Evolutionary conservation across 2,113 vertebrate genomes (phyloP).

Genomic region (Piprites chloris): DNA sequence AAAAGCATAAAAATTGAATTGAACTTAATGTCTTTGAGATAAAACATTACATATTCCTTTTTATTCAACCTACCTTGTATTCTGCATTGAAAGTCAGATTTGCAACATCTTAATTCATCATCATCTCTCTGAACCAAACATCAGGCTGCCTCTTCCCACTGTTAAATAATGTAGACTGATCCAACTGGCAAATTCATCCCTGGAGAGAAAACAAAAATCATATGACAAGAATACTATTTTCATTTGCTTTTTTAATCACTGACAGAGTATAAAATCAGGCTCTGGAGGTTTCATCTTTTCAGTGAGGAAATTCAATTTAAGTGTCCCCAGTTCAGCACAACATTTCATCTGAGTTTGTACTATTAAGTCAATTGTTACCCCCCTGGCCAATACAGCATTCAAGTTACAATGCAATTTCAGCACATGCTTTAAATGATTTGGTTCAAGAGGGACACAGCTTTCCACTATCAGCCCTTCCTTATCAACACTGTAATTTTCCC

Average conservation of each 20-base stretch:
- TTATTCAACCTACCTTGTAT: conserved; percentile 62
- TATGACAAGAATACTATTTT: not conserved
- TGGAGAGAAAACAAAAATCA: conserved; percentile 43
- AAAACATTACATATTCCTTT: not conserved
- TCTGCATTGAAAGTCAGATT: conserved; percentile 67
- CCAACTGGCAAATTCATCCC: conserved; percentile 62
- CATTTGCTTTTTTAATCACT: not conserved
- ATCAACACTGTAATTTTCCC: not conserved
- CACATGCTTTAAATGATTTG: not conserved
- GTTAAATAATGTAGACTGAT: conserved; percentile 66
- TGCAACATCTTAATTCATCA: conserved; percentile 71
- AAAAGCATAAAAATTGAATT: not conserved
- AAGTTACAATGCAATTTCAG: not conserved
- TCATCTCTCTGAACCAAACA: conserved; percentile 69
- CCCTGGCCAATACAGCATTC: not conserved
- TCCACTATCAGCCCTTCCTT: not conserved
- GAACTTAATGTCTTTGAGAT: not conserved
- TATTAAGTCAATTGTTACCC: not conserved
- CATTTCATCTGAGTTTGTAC: not conserved
- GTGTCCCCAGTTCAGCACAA: not conserved
- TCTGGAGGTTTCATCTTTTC: not conserved
- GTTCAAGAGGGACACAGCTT: not conserved
- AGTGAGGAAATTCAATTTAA: not conserved
- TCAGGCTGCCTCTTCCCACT: conserved; percentile 62
- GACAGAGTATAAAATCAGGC: not conserved